Conservation (phyloP, 2,888 invertebrate genomes). For the Steinernema hermaphroditum region DNA sequence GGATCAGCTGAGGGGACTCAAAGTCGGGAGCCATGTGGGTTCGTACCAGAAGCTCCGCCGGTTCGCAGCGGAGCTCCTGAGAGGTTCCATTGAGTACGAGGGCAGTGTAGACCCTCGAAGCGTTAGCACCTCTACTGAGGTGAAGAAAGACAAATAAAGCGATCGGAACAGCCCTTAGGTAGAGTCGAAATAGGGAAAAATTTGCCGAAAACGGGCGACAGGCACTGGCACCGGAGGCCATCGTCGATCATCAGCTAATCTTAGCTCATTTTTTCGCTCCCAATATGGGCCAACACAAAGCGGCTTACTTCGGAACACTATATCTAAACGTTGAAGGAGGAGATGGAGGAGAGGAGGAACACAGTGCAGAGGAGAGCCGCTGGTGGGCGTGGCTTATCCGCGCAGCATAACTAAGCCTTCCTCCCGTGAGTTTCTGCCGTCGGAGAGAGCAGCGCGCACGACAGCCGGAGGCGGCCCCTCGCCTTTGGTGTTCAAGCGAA, state of each 20-base stretch:
- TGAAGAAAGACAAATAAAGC: neutral
- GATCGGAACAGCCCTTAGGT: neutral
- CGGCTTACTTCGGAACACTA: slow-evolving; percentile 23
- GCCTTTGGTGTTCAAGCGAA: neutral
- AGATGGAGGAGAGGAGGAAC: slow-evolving; percentile 11
- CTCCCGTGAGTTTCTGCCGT: neutral
- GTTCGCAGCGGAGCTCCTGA: slow-evolving; percentile 53
- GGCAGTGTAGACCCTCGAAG: neutral
- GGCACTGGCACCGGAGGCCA: neutral
- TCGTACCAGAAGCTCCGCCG: slow-evolving; percentile 58
- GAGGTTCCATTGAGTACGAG: slow-evolving; percentile 44
- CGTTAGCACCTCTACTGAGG: neutral
- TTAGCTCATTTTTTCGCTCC: slow-evolving; percentile 16
- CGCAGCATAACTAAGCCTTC: slow-evolving; percentile 20
- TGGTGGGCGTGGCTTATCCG: slow-evolving; percentile 19
- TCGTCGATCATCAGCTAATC: slow-evolving; percentile 12
- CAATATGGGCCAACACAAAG: slow-evolving; percentile 20
- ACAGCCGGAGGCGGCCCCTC: slow-evolving; percentile 12
- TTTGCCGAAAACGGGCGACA: slow-evolving; percentile 2
- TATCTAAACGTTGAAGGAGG: slow-evolving; percentile 20
- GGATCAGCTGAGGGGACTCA: slow-evolving; percentile 63
- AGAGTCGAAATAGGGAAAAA: slow-evolving; percentile 13
- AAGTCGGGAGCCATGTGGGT: slow-evolving; percentile 66
- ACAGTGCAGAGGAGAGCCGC: slow-evolving; percentile 1
- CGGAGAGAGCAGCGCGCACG: slow-evolving; percentile 14